Base-by-base conservation (phyloP, 2,113 vertebrate genomes). In the Tenebrosternarchus preto region DNA sequence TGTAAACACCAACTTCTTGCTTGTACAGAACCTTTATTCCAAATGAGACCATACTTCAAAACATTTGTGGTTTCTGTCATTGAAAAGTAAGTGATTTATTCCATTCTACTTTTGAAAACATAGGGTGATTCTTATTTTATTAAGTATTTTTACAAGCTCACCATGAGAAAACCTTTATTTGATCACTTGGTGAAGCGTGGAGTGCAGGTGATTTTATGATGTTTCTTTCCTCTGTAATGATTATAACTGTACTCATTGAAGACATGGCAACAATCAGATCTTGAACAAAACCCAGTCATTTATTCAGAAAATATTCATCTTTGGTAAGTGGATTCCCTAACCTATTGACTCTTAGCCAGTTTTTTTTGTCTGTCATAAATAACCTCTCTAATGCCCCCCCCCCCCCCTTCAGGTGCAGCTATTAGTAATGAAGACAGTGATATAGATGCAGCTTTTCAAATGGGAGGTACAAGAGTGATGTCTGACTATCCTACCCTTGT, bases 361-460 rank as follows among this genome's bases (percentile, higher is more conserved):
- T 59, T 5, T 55, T 11, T 22, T 17, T 2, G 4, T 19, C 6
- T 29, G 3, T 31, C 12, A 50, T 50, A 50, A 50, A 50, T 50
- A 50, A 50, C 43, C 12, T 29, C 15, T 4, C 16, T 4, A 3
- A 17, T 17, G 29, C 4, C 1, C 27, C 33, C 17, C 17, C 22
- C 22, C 22, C 2, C 0, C 11, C 3, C 24, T 77, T 16, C 86
- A 97, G 96, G 94, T 96, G 71, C 83, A 96, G 82, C 90, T 97
- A 80, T 96, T 96, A 90, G 95, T 79, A 97, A 97, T 33, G 84
- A 92, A 72, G 92, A 96, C 11, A 86, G 88, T 0, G 94, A 97
- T 83, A 96, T 95, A 43, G 91, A 93, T 50, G 85, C 80, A 0
- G 96, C 95, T 3, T 92, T 95, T 7, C 64, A 86, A 0, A 73